Base-by-base conservation (phyloP, 2,888 invertebrate genomes). In the Ormyrus nitidulus region DNA sequence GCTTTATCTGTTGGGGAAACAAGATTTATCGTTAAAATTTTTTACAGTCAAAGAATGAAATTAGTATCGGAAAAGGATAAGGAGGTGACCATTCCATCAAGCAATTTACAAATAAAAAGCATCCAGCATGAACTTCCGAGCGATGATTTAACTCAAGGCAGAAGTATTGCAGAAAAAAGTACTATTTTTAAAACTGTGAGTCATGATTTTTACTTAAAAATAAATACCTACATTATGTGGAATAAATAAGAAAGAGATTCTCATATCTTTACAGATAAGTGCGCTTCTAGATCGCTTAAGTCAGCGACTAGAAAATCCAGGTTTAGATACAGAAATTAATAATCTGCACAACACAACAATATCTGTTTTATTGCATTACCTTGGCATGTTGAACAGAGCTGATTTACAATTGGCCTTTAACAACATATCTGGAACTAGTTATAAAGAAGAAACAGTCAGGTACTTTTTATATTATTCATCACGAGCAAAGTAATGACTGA, bases 371-470 rank as follows among this genome's bases (percentile, higher is more conserved):
- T 84, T 91, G n/a, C 89, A 91, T 79, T 88, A 91, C 79, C 88
- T 91, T 79, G 88, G 86, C 54, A 89, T 91, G 88, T 84, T 91
- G 13, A 87, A 91, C 72, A 84, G 86, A 54, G 84, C 84, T 8
- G 91, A 91, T 82, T 87, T 91, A 82, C 87, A 87, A 81, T 83
- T 84, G 10, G 87, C 90, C 0, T 91, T 91, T 79, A 87, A 87
- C 58, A 87, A 86, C 74, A 88, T 89, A 68, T 88, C 89, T 7
- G 95, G 95, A 0, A 95, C 95, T 4, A 95, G 95, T 83, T 95
- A 95, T 85, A 93, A 94, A 49, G 92, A 95, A 88, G 95, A 95
- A 88, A 95, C 95, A 0, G 93, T 94, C 46, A 92, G 91, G 91
- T 91, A 84, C 13, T 34, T 34, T 34, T 34, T 34, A n/a, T 61